These are phyloP conservation scores for Clusia tigrina DNA, from an alignment of 2,888 invertebrate genomes.

Conservation along the genomic window DNA sequence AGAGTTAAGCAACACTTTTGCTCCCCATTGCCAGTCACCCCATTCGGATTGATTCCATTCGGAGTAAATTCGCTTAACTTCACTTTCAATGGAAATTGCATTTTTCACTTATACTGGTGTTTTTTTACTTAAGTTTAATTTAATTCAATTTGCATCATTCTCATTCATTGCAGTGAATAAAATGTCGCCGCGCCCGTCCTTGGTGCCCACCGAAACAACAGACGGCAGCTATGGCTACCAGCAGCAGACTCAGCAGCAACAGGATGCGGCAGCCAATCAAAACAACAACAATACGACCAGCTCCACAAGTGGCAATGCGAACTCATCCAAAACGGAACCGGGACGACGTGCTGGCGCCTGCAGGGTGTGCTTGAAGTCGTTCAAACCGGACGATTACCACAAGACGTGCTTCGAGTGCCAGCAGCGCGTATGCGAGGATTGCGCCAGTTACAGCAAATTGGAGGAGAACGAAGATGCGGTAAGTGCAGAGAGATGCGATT, in stretches of 20 bases:
- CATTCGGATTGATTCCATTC: too few species aligned
- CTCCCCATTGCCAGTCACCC: neutral
- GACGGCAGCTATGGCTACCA: slow-evolving; percentile 49
- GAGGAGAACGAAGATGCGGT: slow-evolving; percentile 85
- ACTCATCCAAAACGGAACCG: slow-evolving; percentile 66
- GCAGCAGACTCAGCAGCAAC: slow-evolving; percentile 54
- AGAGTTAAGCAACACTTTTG: too few species aligned
- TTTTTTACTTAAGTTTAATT: slow-evolving; percentile 13
- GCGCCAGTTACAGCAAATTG: slow-evolving; percentile 88
- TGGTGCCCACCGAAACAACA: slow-evolving; percentile 67
- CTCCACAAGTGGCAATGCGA: slow-evolving; percentile 39
- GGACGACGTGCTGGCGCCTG: slow-evolving; percentile 81
- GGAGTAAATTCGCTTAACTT: neutral
- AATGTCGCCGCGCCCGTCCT: slow-evolving; percentile 73
- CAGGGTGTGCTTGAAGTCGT: slow-evolving; percentile 85
- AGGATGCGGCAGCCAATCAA: slow-evolving; percentile 63
- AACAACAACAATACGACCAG: slow-evolving; percentile 55
- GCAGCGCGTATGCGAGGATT: slow-evolving; percentile 91
- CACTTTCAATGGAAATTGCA: neutral
- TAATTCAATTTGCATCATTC: slow-evolving; percentile 29
- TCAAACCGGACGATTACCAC: slow-evolving; percentile 88
- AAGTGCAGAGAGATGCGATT: too few species aligned
- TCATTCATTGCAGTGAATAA: slow-evolving; percentile 70
- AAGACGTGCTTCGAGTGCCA: slow-evolving; percentile 90
- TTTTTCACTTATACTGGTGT: neutral